Conservation (phyloP, 1,140 invertebrate genomes). For the Triops longicaudatus region DNA sequence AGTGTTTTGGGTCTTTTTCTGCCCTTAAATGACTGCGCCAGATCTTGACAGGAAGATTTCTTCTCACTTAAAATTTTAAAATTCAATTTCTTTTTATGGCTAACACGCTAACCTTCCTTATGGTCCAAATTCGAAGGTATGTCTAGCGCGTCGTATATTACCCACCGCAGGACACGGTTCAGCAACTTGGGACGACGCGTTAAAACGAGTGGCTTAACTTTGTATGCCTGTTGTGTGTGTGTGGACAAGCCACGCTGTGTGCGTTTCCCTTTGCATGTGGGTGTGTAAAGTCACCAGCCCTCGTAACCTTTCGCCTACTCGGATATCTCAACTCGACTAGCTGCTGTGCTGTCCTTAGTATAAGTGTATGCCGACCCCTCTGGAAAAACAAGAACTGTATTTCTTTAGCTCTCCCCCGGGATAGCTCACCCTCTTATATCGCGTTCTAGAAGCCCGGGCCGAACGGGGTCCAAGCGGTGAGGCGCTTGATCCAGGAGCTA, state of each 20-base stretch:
- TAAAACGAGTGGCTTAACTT: no score
- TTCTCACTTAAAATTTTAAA: neutral
- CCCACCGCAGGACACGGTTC: no score
- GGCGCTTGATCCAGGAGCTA: neutral
- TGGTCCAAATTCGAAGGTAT: no score
- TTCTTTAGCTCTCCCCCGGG: neutral
- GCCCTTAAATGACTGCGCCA: neutral
- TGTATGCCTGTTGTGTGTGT: no score
- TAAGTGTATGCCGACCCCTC: slow-evolving; percentile 1
- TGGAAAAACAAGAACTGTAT: slow-evolving; percentile 7
- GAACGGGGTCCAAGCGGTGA: slow-evolving; percentile 9
- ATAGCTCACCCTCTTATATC: slow-evolving; percentile 8
- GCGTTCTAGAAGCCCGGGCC: neutral
- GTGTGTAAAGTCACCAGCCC: neutral
- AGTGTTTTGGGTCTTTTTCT: neutral
- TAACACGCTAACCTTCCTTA: neutral
- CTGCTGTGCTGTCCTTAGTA: slow-evolving; percentile 6
- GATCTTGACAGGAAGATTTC: neutral
- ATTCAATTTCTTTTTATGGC: neutral
- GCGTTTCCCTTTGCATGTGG: neutral
- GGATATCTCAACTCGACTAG: neutral
- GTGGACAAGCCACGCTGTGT: neutral
- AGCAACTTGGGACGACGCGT: no score
- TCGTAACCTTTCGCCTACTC: neutral
- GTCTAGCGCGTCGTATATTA: no score